Evolutionary conservation across 1,140 invertebrate genomes (phyloP).

Genomic region (Oncopodura yosiiana): DNA sequence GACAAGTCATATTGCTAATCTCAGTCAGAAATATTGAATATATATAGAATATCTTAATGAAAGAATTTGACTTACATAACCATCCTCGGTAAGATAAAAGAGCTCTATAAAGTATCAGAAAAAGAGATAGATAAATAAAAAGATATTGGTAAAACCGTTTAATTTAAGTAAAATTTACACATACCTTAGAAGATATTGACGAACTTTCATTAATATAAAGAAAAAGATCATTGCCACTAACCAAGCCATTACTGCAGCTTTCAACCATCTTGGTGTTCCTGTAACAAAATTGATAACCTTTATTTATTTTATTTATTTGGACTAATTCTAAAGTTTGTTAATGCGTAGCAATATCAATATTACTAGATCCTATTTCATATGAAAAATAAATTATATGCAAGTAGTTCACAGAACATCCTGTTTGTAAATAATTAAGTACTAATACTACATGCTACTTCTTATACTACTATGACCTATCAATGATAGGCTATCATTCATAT

Average conservation of each 20-base stretch:
- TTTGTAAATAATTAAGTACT: background rate
- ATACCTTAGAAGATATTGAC: slow-evolving; percentile 41
- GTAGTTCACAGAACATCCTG: no score
- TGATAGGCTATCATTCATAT: no score
- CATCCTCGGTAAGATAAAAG: slow-evolving; percentile 43
- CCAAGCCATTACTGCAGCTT: slow-evolving; percentile 37
- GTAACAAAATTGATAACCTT: slow-evolving; percentile 23
- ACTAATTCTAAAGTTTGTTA: slow-evolving; percentile 8
- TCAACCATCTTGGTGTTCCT: slow-evolving; percentile 39
- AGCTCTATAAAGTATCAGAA: no score
- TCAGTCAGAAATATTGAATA: background rate
- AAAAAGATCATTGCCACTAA: slow-evolving; percentile 40
- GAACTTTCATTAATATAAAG: slow-evolving; percentile 40
- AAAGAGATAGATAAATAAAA: no score
- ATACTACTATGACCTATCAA: background rate
- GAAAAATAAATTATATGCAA: no score
- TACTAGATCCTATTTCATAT: no score
- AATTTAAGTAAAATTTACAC: no score
- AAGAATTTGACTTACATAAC: slow-evolving; percentile 40
- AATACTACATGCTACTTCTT: background rate
- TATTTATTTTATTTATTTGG: slow-evolving; percentile 6
- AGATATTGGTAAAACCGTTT: no score
- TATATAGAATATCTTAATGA: slow-evolving; percentile 7
- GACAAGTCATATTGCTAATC: background rate
- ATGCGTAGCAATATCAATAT: no score